These are phyloP conservation scores for Kryptopterus vitreolus DNA, from an alignment of 2,797 vertebrate genomes.

Conservation along the genomic window DNA sequence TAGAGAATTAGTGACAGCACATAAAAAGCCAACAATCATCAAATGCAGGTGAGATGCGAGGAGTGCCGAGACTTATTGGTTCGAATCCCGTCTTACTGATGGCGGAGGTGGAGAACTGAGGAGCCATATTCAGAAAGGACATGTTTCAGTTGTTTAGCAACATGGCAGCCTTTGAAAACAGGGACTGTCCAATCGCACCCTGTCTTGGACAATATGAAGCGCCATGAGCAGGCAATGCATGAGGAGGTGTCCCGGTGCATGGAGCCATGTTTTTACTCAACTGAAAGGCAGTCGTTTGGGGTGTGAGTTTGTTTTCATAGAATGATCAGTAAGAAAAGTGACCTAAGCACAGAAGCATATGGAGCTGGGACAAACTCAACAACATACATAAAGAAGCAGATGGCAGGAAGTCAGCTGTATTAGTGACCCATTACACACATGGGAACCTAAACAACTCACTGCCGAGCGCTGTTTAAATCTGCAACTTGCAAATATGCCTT, in stretches of 20 bases:
- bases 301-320: conserved; percentile 52
- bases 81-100: conserved; percentile 37
- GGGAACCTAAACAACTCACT: conserved; percentile 14
- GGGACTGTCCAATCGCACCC: conserved; percentile 65
- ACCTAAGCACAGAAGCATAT: conserved; percentile 68
- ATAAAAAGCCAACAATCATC: conserved; percentile 53
- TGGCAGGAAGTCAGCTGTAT: conserved; percentile 58
- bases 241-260: conserved; percentile 56
- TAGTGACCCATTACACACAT: conserved; percentile 34
- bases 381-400: conserved; percentile 73
- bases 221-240: conserved; percentile 28
- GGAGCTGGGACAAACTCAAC: conserved; percentile 66
- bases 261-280: conserved; percentile 62
- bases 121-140: conserved; percentile 56
- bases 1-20: conserved; percentile 48
- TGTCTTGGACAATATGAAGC: conserved; percentile 56
- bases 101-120: conserved; percentile 51
- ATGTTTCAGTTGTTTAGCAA: conserved; percentile 61
- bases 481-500: background rate
- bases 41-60: conserved; percentile 48
- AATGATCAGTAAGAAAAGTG: conserved; percentile 62
- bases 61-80: conserved; percentile 28
- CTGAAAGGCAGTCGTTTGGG: conserved; percentile 54
- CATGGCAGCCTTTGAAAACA: conserved; percentile 44
- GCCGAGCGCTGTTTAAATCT: conserved; percentile 13